phyloP scores from a whole-genome alignment of 2,113 vertebrate species.

The Scomber scombrus region DNA sequence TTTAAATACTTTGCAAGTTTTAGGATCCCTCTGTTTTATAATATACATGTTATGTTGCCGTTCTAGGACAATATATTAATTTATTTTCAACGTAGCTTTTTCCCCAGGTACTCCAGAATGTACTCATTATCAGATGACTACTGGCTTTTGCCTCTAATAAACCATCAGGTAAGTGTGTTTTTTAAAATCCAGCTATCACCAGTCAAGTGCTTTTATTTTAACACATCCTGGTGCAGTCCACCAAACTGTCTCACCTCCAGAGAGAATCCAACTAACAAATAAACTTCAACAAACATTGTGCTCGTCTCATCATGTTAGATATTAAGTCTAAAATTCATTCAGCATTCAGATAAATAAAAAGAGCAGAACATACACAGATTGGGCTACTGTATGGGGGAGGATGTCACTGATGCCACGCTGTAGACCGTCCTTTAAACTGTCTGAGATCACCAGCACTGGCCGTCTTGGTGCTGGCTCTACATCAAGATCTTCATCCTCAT shows the following conservation, averaged over 20 bases:
- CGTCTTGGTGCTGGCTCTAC: conserved; percentile 79
- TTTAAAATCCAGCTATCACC: not conserved
- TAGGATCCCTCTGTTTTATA: not conserved
- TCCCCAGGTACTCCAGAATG: conserved; percentile 67
- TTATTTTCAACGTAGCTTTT: conserved; percentile 22
- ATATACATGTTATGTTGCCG: not conserved
- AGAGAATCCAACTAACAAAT: conserved; percentile 22
- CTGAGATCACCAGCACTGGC: conserved; percentile 85
- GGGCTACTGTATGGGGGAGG: conserved; percentile 85
- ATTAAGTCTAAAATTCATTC: not conserved
- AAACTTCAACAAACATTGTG: conserved; percentile 6
- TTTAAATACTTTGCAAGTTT: not conserved
- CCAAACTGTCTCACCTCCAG: not conserved
- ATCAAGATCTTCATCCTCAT: conserved; percentile 84
- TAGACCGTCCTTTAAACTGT: conserved; percentile 86
- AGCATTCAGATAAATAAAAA: conserved; percentile 10
- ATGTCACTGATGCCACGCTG: conserved; percentile 85
- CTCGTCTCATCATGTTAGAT: not conserved
- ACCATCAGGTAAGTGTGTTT: conserved; percentile 72
- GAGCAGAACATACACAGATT: conserved; percentile 83
- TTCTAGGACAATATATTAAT: not conserved
- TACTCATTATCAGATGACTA: conserved; percentile 59
- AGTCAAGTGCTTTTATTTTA: not conserved
- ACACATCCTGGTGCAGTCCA: not conserved
- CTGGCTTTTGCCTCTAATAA: conserved; percentile 65